Evolutionary conservation across 2,797 vertebrate species (phyloP), one percentile per base, ranked within the genome.

Genomic region (Parauchenoglanis ngamensis): DNA sequence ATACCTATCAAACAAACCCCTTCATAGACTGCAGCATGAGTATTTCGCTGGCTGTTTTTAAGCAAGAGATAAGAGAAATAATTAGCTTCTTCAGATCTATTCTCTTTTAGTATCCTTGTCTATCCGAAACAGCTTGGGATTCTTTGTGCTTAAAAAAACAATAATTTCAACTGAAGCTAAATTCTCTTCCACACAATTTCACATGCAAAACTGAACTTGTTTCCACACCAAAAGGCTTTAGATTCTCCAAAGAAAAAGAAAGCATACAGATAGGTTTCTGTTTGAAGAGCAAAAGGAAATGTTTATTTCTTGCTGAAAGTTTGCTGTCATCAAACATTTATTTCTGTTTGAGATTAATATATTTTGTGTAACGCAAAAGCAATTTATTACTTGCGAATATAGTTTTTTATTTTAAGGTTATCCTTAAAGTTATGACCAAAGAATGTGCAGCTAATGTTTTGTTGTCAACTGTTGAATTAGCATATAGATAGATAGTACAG

Each of bases 131-230:
- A 84, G 44, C n/a, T 68, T 54, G 21, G 25, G 72, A 77, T 67
- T 89, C 85, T 86, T 90, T 68, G 19, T 91, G 92, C 92, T 93
- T 4, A 94, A 92, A 90, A 92, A 91, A 80, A 85, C 83, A 80
- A 94, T 95, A 94, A 94, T 95, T 95, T 93, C 89, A 83, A 89
- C 91, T 93, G 57, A 56, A 89, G 84, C 61, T 25, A 85, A 87
- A 87, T 91, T 87, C 92, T 90, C 92, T 94, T 95, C 93, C 91
- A 92, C 89, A 89, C 90, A 95, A 94, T 95, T 94, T 93, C 93
- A 92, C 88, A 95, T 96, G 95, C 94, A 95, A 96, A 95, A 95
- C 85, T 93, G 92, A 93, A 90, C 40, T 44, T 77, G 73, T 83
- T 56, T 57, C 57, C 59, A 72, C 61, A 65, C 59, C 12, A 49